Percentiles rank a stretch among this genome's conserved stretches.
phyloP scores from a whole-genome alignment of 2,888 invertebrate species.

The Catocala sponsa region DNA sequence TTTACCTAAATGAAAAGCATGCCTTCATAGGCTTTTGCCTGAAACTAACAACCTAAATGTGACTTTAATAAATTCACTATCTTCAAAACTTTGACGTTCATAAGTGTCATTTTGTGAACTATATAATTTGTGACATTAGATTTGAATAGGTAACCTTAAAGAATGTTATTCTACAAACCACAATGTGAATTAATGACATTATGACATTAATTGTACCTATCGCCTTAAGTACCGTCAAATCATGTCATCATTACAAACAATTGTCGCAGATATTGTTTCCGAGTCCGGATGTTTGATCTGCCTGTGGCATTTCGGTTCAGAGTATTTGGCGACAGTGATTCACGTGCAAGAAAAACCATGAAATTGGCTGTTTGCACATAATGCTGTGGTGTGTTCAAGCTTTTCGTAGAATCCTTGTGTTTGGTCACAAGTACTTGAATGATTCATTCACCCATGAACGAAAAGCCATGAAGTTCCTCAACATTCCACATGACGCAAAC shows the following conservation, averaged over 20 bases:
- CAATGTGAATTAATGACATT: too few species aligned
- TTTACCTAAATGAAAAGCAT: too few species aligned
- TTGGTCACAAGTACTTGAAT: slow-evolving; percentile 14
- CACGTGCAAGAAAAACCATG: slow-evolving; percentile 10
- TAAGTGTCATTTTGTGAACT: too few species aligned
- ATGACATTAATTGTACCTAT: too few species aligned
- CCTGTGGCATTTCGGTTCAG: slow-evolving; percentile 3
- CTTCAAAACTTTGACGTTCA: too few species aligned
- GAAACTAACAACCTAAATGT: too few species aligned
- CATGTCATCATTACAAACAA: slow-evolving; percentile 10
- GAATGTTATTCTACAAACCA: too few species aligned
- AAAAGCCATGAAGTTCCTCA: slow-evolving; percentile 34
- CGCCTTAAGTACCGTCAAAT: too few species aligned
- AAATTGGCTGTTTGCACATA: not conserved
- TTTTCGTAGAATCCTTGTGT: not conserved
- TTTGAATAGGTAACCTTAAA: too few species aligned
- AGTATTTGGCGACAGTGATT: slow-evolving; percentile 12
- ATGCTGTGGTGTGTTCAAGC: not conserved
- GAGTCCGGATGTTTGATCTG: slow-evolving; percentile 12
- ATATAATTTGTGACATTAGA: too few species aligned
- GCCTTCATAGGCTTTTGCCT: too few species aligned
- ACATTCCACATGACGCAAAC: slow-evolving; percentile 27
- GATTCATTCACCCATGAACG: slow-evolving; percentile 30
- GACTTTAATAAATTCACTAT: too few species aligned
- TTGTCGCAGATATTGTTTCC: not conserved